Conservation (phyloP, 2,888 invertebrate genomes). For the Lottia scabra region DNA sequence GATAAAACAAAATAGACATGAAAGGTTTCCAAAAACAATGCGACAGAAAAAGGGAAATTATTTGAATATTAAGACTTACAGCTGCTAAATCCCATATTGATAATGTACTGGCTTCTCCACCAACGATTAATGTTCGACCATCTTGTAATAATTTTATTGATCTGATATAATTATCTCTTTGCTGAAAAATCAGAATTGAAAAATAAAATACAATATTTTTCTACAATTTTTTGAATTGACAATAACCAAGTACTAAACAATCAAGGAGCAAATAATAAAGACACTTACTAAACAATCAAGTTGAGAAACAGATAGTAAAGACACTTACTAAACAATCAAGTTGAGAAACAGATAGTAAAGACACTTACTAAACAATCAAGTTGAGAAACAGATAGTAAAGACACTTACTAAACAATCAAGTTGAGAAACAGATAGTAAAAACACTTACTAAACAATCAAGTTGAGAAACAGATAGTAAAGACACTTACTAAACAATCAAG, state of each 20-base stretch:
- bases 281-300: neutral
- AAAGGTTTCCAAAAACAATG: no score
- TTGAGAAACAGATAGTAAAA: constrained; percentile 70
- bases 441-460: neutral
- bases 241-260: no score
- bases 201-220: no score
- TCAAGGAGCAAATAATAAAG: neutral
- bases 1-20: no score
- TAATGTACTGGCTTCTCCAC: constrained; percentile 94
- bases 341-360: constrained; percentile 70
- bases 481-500: neutral
- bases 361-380: neutral
- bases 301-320: no score
- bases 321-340: neutral
- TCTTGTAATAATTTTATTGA: constrained; percentile 94
- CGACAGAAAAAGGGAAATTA: neutral
- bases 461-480: constrained; percentile 70
- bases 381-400: constrained; percentile 70
- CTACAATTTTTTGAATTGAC: no score
- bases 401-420: neutral
- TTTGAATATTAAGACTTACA: constrained; percentile 53
- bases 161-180: constrained; percentile 95
- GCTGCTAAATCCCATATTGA: constrained; percentile 96
- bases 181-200: constrained; percentile 72
- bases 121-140: constrained; percentile 93